phyloP scores from a whole-genome alignment of 2,113 vertebrate genomes.

The Bettongia penicillata region DNA sequence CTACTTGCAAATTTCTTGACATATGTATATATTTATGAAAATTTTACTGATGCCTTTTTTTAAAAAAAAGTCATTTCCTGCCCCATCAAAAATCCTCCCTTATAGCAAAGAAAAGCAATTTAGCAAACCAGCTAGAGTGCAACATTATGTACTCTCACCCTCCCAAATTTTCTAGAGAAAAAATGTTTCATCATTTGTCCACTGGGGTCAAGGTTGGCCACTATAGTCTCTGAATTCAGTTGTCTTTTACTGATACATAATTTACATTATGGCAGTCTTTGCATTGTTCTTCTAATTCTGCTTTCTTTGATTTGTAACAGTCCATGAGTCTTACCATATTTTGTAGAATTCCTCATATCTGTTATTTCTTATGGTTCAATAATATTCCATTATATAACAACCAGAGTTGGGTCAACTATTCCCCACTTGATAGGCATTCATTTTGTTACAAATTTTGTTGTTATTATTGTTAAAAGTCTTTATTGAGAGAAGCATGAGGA shows the following conservation, averaged over 20 bases:
- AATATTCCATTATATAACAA: not conserved
- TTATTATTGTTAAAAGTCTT: not conserved
- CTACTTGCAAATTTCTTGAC: slow-evolving; percentile 11
- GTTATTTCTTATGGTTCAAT: not conserved
- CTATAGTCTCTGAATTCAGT: not conserved
- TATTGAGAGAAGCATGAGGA: slow-evolving; percentile 27
- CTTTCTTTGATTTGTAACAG: not conserved
- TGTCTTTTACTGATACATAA: not conserved
- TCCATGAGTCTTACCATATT: not conserved
- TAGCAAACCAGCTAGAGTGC: not conserved
- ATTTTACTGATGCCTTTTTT: not conserved
- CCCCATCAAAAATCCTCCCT: not conserved
- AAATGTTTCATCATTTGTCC: not conserved
- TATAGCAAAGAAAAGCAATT: not conserved
- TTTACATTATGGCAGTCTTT: not conserved
- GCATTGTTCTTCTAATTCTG: not conserved
- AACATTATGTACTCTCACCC: not conserved
- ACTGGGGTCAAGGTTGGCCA: not conserved
- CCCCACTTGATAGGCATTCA: not conserved
- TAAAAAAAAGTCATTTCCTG: not conserved
- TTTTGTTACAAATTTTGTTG: not conserved
- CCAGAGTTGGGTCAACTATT: not conserved
- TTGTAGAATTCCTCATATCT: not conserved
- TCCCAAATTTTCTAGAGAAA: not conserved
- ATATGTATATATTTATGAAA: not conserved